These are phyloP conservation scores for Myotis pilosus DNA, from an alignment of 2,797 vertebrate genomes.

Conservation along the genomic window DNA sequence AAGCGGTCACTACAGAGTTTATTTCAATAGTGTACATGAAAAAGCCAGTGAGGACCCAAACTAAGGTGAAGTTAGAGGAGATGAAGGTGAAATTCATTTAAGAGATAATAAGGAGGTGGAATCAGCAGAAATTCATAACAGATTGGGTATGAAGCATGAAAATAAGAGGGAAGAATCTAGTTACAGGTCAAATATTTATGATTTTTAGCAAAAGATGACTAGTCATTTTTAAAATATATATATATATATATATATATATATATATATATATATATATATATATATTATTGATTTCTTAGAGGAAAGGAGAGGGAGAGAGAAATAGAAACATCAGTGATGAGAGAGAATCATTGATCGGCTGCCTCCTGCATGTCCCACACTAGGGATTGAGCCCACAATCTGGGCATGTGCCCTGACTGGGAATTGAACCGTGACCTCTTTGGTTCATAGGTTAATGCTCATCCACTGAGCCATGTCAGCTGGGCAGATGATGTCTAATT, in stretches of 20 bases:
- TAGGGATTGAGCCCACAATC: too few relatives aligned
- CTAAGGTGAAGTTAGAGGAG: not conserved
- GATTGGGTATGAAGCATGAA: not conserved
- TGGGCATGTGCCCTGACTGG: too few relatives aligned
- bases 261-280: too few relatives aligned
- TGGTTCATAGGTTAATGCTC: too few relatives aligned
- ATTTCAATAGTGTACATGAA: not conserved
- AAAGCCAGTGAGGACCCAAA: not conserved
- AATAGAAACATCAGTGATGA: too few relatives aligned
- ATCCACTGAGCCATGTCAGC: too few relatives aligned
- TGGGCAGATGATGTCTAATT: not conserved
- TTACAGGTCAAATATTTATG: not conserved
- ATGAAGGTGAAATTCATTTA: not conserved
- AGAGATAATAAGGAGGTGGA: not conserved
- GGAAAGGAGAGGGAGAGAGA: too few relatives aligned
- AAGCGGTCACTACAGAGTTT: not conserved
- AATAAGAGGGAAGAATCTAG: not conserved
- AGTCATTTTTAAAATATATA: not conserved
- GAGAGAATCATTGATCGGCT: too few relatives aligned
- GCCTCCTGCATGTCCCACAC: too few relatives aligned
- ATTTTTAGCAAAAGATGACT: not conserved
- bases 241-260: too few relatives aligned
- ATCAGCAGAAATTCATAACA: not conserved
- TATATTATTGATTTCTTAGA: too few relatives aligned
- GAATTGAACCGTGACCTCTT: too few relatives aligned